phyloP scores from a whole-genome alignment of 1,140 invertebrate genomes.

The Drosophila takahashii region DNA sequence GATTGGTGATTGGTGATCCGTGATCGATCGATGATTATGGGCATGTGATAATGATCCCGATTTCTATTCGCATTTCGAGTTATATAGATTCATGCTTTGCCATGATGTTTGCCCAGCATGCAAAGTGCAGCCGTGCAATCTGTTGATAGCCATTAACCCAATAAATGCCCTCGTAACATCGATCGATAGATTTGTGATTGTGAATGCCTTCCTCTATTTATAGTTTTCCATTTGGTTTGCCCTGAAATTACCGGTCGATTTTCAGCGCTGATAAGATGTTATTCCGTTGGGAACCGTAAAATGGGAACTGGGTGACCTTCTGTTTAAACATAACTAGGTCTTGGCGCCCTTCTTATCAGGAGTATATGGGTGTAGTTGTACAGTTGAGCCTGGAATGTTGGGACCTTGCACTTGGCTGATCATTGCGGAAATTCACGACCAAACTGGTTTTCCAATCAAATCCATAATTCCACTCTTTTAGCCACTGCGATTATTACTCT shows the following conservation, averaged over 20 bases:
- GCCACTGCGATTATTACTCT: neutral
- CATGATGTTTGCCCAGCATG: conserved; percentile 46
- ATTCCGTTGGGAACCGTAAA: conserved; percentile 4
- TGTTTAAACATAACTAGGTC: conserved; percentile 32
- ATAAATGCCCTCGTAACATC: conserved; percentile 52
- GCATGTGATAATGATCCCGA: conserved; percentile 12
- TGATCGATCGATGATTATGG: conserved; percentile 20
- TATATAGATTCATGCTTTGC: conserved; percentile 36
- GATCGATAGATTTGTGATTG: conserved; percentile 15
- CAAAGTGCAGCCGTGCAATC: conserved; percentile 39
- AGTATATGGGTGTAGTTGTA: conserved; percentile 14
- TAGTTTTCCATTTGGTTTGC: conserved; percentile 32
- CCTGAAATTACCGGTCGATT: conserved; percentile 39
- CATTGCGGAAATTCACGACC: conserved; percentile 14
- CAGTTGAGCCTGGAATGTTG: conserved; percentile 27
- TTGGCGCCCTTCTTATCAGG: conserved; percentile 24
- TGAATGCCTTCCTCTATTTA: conserved; percentile 44
- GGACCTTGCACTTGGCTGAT: conserved; percentile 38
- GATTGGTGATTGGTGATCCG: conserved; percentile 26
- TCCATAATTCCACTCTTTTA: conserved; percentile 5
- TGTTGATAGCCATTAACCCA: conserved; percentile 34
- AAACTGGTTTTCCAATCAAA: conserved; percentile 18
- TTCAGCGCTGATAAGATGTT: conserved; percentile 14
- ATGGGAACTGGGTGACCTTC: conserved; percentile 41
- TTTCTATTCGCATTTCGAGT: neutral